A percentile compares a stretch with the other conserved stretches of the same genome.
These are phyloP conservation scores for Saccostrea cuccullata DNA, from an alignment of 1,140 invertebrate species.

Conservation along the genomic window DNA sequence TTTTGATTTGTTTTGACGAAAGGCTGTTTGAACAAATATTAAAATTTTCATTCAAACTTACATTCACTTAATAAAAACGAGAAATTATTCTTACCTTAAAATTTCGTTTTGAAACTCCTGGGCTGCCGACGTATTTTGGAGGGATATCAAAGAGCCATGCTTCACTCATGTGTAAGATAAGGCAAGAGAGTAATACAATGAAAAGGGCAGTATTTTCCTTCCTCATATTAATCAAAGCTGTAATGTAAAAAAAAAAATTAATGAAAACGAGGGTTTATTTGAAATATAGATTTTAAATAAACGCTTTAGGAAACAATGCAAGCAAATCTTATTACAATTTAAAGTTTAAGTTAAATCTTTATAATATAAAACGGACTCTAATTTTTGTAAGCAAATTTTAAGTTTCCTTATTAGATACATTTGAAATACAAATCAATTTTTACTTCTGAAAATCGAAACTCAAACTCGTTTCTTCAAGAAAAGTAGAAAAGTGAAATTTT, in stretches of 20 bases:
- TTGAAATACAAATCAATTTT: neutral
- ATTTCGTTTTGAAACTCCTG: neutral
- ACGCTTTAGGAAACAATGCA: no score
- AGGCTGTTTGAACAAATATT: no score
- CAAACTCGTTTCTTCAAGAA: neutral
- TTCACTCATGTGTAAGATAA: neutral
- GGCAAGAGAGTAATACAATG: neutral
- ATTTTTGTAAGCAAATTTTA: no score
- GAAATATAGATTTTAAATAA: no score
- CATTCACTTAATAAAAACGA: no score
- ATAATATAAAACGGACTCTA: no score
- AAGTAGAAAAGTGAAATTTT: neutral
- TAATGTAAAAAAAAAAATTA: neutral
- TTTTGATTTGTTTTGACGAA: no score
- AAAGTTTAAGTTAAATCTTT: no score
- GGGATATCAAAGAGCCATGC: slow-evolving; percentile 24
- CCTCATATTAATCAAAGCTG: neutral
- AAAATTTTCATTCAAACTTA: no score
- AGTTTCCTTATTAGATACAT: no score
- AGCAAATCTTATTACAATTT: no score
- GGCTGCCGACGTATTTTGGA: neutral
- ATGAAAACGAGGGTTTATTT: no score
- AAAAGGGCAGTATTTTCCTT: neutral
- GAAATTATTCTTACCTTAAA: neutral
- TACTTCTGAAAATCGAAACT: neutral